Evolutionary conservation across 2,113 vertebrate genomes (phyloP), one percentile per base, ranked within the genome.

Genomic region (Telmatochromis sp.): DNA sequence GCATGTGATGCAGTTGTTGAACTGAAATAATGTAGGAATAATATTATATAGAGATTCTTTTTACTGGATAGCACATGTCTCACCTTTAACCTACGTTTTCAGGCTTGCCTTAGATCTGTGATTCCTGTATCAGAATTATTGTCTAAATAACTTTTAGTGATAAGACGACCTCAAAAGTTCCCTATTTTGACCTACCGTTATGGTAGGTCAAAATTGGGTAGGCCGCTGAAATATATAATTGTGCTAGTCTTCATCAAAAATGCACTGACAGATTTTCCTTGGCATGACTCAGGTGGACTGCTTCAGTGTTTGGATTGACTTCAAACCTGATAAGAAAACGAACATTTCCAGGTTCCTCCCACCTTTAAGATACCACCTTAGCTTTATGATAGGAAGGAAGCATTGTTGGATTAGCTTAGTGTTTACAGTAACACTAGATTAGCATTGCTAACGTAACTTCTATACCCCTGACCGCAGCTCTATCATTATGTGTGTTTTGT

Each of bases 251-350:
- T 78, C 45, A 63, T 40, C 33, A 55, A 21, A 70, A 51, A 70
- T 51, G 19, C 33, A 55, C 54, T 55, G 54, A 55, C 6, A n/a
- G 60, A 65, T 21, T 65, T 65, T 65, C 60, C 33, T 65, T 65
- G 60, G 60, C 5, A 7, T 7, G 40, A 45, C 40, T 45, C 21
- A 10, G 68, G 68, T 73, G 14, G 68, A 45, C 40, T 73, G 68
- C 68, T 73, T 73, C 68, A 45, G 35, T 75, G 12, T 73, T 80
- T 57, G 37, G n/a, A 12, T 81, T 33, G 58, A 51, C 51, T 84
- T 37, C 35, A 80, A 54, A 70, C 31, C 31, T 6, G 19, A 28
- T 33, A 51, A 79, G 11, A 31, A 51, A 31, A 33, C 4, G 2
- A 33, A 21, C 47, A 9, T 28, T 49, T 51, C 17, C 26, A 79